Base-by-base conservation (phyloP, 2,797 vertebrate species). In the Pangasius krempfi region DNA sequence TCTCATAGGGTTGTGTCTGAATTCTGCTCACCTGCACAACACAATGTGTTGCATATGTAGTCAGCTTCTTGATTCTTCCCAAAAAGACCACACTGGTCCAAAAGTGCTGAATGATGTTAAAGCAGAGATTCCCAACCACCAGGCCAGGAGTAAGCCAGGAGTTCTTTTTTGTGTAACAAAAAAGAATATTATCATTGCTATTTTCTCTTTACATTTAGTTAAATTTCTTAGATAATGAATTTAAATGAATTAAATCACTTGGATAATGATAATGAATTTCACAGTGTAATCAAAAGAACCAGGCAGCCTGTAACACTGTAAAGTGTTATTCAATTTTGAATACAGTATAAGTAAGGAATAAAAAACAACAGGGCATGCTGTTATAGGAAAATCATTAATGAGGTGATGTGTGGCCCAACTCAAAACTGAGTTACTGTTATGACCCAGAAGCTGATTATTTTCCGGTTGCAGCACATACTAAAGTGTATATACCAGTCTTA, bases 1-100 rank as follows among this genome's bases (percentile, higher is more conserved):
- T 76, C 85, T 86, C 10, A 86, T 64, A 64, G 44, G 56, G 44
- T 50, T 78, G 52, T 68, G 84, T 84, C 40, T 52, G 82, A 50
- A 52, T 62, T 62, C 22, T 83, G 30, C 5, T 81, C 79, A 81
- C 33, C 54, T 80, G 58, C 52, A 80, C 76, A 80, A 37, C 30
- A 40, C 80, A 82, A 62, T 81, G 56, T 58, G 54, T 37, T 80
- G 78, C 20, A 58, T 60, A 81, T 60, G 33, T 40, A 40, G 30
- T 60, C 33, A 60, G 30, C 79, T 58, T 60, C 20, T 62, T 56
- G 37, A 22, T 37, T 82, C 37, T 82, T 27, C 14, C 33, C 22
- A 60, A 14, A 81, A 81, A 60, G 33, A 81, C 0, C 20, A 25
- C 79, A 60, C 12, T 60, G 4, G 54, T 14, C 79, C 33, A 40